Evolutionary conservation across 1,140 invertebrate genomes (phyloP).

Genomic region (Tetranychus urticae): DNA sequence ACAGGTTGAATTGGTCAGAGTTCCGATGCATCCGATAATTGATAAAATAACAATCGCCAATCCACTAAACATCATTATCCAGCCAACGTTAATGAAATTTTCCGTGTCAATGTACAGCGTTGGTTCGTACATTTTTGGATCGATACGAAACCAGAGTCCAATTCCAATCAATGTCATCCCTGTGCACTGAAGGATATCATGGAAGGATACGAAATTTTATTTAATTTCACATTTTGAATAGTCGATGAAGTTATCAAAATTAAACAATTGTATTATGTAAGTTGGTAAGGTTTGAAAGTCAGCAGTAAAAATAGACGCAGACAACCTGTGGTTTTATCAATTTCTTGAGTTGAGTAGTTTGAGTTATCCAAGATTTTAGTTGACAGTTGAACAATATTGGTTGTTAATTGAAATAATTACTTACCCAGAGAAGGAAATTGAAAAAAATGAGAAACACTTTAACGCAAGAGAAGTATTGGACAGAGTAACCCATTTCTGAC

Average conservation of each 20-base stretch:
- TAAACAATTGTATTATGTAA: not conserved
- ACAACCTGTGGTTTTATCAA: no score
- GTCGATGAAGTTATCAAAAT: not conserved
- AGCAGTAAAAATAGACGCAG: not conserved
- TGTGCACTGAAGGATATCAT: not conserved
- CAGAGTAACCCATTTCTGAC: constrained; percentile 2
- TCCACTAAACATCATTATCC: constrained; percentile 10
- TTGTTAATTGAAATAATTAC: not conserved
- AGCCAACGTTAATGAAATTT: constrained; percentile 7
- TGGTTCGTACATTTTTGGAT: constrained; percentile 11
- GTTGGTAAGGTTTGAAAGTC: not conserved
- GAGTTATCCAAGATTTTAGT: no score
- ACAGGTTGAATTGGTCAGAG: not conserved
- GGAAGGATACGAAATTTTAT: not conserved
- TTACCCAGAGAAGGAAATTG: not conserved
- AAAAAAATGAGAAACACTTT: not conserved
- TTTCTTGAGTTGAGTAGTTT: no score
- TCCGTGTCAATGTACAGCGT: constrained; percentile 7
- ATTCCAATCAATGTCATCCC: constrained; percentile 9
- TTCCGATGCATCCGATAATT: constrained; percentile 3
- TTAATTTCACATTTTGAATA: not conserved
- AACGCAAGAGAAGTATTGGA: not conserved
- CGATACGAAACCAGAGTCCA: constrained; percentile 9
- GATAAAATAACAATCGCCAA: constrained; percentile 2
- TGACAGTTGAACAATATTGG: no score